These are phyloP conservation scores for Drosophila orena DNA, from an alignment of 1,140 invertebrate genomes.

Conservation along the genomic window DNA sequence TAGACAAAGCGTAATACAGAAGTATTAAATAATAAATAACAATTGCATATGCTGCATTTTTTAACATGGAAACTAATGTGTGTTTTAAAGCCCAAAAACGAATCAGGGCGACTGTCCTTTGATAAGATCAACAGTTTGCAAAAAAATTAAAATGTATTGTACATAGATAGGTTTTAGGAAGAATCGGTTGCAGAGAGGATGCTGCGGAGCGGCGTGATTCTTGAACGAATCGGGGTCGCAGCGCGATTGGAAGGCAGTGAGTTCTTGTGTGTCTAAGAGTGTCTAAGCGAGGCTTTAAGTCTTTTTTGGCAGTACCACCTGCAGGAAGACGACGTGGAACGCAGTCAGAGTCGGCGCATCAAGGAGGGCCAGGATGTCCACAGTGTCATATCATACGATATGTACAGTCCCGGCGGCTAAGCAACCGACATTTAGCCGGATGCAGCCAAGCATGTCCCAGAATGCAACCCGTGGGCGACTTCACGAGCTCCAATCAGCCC, in stretches of 20 bases:
- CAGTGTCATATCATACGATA: conserved; percentile 23
- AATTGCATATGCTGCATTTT: conserved; percentile 78
- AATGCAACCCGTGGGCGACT: conserved; percentile 56
- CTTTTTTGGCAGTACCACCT: conserved; percentile 64
- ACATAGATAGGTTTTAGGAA: conserved; percentile 75
- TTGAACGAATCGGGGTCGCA: conserved; percentile 45
- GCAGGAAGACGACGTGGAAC: conserved; percentile 54
- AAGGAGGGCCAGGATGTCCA: conserved; percentile 18
- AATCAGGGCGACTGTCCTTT: conserved; percentile 58
- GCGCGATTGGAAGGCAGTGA: conserved; percentile 73
- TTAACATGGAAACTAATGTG: conserved; percentile 73
- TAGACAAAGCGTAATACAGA: conserved; percentile 71
- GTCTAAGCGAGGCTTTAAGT: conserved; percentile 78
- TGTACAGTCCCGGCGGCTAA: conserved; percentile 23
- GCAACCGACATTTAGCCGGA: neutral
- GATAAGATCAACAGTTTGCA: conserved; percentile 74
- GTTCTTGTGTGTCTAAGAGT: conserved; percentile 53
- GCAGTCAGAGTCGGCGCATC: conserved; percentile 34
- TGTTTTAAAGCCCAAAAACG: conserved; percentile 50
- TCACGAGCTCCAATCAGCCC: conserved; percentile 55
- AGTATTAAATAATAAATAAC: conserved; percentile 80
- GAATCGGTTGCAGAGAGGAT: conserved; percentile 64
- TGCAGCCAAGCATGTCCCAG: conserved; percentile 58
- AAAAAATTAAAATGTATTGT: conserved; percentile 72
- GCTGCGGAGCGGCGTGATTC: conserved; percentile 51